Evolutionary conservation across 2,888 invertebrate genomes (phyloP).

Genomic region (Aleiodes leptofemur): DNA sequence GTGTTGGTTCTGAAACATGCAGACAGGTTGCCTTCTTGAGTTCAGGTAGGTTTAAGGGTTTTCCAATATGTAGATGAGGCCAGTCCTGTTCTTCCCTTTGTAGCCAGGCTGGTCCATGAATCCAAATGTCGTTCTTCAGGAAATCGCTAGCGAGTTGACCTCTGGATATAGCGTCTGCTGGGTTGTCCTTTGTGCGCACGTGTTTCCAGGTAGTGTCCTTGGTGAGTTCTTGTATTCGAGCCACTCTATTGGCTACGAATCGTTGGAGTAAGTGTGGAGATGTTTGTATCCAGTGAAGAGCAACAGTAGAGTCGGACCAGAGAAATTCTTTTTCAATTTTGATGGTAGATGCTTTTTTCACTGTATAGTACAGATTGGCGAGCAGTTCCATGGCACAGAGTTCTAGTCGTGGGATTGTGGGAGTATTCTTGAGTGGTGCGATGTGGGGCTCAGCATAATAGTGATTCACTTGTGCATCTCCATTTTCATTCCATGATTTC

Average conservation of each 20-base stretch:
- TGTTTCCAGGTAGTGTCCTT: constrained; percentile 45
- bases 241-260: constrained; percentile 51
- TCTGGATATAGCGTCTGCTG: constrained; percentile 55
- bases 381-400: constrained; percentile 35
- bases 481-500: constrained; percentile 11
- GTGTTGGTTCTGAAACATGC: neutral
- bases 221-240: constrained; percentile 49
- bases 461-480: constrained; percentile 11
- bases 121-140: constrained; percentile 39
- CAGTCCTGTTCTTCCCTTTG: constrained; percentile 11
- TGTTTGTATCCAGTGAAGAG: constrained; percentile 55
- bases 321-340: constrained; percentile 8
- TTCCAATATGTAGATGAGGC: constrained; percentile 25
- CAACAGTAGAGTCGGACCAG: constrained; percentile 56
- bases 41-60: neutral
- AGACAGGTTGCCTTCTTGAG: neutral
- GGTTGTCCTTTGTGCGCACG: constrained; percentile 50
- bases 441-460: constrained; percentile 54
- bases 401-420: constrained; percentile 47
- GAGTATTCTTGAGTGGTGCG: constrained; percentile 41
- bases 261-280: constrained; percentile 52
- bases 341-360: neutral
- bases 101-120: constrained; percentile 46
- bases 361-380: constrained; percentile 14
- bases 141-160: constrained; percentile 49